Percentiles rank a stretch among this genome's conserved stretches.
These are phyloP conservation scores for Gymnorhina tibicen DNA, from an alignment of 2,113 vertebrate genomes.

Conservation along the genomic window DNA sequence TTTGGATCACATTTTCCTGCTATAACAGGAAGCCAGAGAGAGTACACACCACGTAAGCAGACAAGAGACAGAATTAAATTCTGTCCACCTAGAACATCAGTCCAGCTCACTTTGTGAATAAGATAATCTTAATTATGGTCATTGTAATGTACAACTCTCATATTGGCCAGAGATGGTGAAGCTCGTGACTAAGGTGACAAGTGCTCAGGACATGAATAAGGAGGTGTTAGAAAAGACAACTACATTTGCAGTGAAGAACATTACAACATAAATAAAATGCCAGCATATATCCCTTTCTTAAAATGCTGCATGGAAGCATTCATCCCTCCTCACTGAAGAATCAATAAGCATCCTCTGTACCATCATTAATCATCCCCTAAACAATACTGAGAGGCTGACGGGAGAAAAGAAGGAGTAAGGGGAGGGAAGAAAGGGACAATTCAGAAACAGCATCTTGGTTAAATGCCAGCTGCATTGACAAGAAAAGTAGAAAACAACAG, in stretches of 20 bases:
- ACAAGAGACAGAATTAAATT: background rate
- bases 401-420: background rate
- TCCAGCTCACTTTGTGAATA: background rate
- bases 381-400: background rate
- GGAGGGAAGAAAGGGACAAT: background rate
- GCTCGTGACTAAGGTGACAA: background rate
- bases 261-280: background rate
- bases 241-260: background rate
- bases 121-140: background rate
- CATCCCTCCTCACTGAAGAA: background rate
- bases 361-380: background rate
- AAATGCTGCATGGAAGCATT: background rate
- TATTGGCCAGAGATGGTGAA: background rate
- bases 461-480: slow-evolving; percentile 4
- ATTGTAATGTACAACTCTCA: background rate
- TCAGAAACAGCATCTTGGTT: background rate
- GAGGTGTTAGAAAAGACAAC: background rate
- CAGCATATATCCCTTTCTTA: background rate
- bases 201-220: background rate
- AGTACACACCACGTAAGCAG: background rate
- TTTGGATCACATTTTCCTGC: background rate
- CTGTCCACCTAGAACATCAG: background rate
- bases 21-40: background rate
- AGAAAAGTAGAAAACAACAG: background rate
- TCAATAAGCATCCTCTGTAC: background rate